These are phyloP conservation scores for Pseudopleuronectes americanus DNA, from an alignment of 2,797 vertebrate genomes.

Conservation along the genomic window DNA sequence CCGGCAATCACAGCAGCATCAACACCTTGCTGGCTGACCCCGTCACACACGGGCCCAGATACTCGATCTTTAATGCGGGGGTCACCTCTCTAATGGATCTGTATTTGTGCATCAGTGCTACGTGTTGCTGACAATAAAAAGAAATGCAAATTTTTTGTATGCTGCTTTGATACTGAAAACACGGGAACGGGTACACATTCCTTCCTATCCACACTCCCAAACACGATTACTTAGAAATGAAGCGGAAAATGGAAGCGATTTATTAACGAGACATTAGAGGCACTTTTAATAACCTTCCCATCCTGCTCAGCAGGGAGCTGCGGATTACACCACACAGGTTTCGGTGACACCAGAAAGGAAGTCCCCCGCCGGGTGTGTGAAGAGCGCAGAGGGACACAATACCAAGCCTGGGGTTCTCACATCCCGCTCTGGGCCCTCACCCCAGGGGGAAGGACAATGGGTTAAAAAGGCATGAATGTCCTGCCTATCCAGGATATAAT, in stretches of 20 bases:
- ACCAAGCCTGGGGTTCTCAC: constrained; percentile 86
- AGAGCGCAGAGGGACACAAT: constrained; percentile 87
- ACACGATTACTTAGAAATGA: constrained; percentile 84
- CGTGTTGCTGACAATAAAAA: constrained; percentile 72
- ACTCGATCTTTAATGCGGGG: constrained; percentile 73
- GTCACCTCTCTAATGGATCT: constrained; percentile 82
- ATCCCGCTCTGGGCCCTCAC: constrained; percentile 86
- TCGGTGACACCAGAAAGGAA: constrained; percentile 90
- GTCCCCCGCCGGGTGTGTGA: constrained; percentile 87
- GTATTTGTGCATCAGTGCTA: constrained; percentile 63
- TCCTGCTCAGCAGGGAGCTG: constrained; percentile 85
- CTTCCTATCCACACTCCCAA: constrained; percentile 75
- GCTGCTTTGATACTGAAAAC: constrained; percentile 79
- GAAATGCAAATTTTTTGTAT: constrained; percentile 71
- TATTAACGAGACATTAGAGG: constrained; percentile 90
- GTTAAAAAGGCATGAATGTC: constrained; percentile 90
- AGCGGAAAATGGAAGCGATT: constrained; percentile 89
- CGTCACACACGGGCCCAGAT: constrained; percentile 60
- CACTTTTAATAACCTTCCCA: constrained; percentile 88
- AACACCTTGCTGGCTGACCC: constrained; percentile 76
- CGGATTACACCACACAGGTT: constrained; percentile 89
- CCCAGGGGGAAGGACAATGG: constrained; percentile 87
- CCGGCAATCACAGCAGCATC: constrained; percentile 74
- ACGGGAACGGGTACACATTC: constrained; percentile 75
- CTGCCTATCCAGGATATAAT: constrained; percentile 89